phyloP scores from a whole-genome alignment of 2,888 invertebrate species.

The Drosophila emarginata region DNA sequence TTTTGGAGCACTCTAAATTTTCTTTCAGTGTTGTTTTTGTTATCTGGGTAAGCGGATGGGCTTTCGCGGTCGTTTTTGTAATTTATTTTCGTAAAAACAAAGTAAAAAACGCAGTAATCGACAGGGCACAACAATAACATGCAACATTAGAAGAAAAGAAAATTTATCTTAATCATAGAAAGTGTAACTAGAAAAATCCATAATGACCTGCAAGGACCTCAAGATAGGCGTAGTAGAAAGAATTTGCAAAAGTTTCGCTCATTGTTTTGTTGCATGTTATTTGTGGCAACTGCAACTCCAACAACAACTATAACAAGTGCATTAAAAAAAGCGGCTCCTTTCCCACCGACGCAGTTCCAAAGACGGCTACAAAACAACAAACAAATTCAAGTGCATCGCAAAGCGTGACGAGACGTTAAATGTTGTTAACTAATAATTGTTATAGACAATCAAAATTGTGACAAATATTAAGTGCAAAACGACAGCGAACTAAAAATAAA shows the following conservation, averaged over 20 bases:
- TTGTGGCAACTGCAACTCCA: not conserved
- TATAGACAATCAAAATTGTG: not conserved
- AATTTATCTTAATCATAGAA: not conserved
- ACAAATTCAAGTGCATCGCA: not conserved
- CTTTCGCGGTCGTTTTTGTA: slow-evolving; percentile 38
- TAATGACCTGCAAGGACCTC: no score
- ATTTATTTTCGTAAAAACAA: slow-evolving; percentile 54
- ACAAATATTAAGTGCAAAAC: not conserved
- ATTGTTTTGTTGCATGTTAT: not conserved
- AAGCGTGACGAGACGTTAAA: not conserved
- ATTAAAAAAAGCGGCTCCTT: not conserved
- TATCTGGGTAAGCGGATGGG: slow-evolving; percentile 12
- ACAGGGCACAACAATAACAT: slow-evolving; percentile 16
- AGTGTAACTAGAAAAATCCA: no score
- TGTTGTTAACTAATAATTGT: slow-evolving; percentile 16
- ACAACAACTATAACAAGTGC: not conserved
- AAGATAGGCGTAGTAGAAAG: not conserved
- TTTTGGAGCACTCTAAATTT: not conserved
- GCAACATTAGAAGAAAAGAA: slow-evolving; percentile 9
- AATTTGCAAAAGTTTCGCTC: not conserved
- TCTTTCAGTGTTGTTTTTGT: not conserved
- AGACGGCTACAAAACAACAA: not conserved
- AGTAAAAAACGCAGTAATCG: slow-evolving; percentile 27
- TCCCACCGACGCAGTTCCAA: no score
- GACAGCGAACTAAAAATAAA: not conserved